Evolutionary conservation across 2,888 invertebrate genomes (phyloP), one percentile per base, ranked within the genome.

Genomic region (Maniola hyperantus): DNA sequence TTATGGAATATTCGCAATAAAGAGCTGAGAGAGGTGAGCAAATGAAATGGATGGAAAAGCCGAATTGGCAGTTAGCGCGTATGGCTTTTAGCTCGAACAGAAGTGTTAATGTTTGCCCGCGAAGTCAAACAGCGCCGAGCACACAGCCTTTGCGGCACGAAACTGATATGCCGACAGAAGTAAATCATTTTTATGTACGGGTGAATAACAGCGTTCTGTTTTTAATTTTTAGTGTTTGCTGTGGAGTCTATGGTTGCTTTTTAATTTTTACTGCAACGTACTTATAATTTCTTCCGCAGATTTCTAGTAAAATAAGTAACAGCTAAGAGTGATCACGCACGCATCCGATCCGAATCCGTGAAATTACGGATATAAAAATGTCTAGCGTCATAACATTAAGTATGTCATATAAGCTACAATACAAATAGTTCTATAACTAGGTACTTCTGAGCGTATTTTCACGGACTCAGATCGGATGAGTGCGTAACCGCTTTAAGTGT

Each of bases 21-120:
- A 54, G 34, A 34, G 44, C 44, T 55, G 55, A 61, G 44, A 54
- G 34, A 34, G 44, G 54, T 55, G 55, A 61, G 44, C 54, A 34
- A 46, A 54, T 54, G 65, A 46, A 60, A 66, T 54, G 46, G 46
- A 61, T 11, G 36, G 44, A 13, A 48, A 55, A 48, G 26, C 54
- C 55, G 64, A 64, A 59, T 63, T 48, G 59, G 58, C 67, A 64
- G 59, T 66, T 46, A 69, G 64, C 59, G 62, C 54, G 70, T 66
- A 64, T 61, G 64, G 69, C 72, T 71, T 74, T 74, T 73, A 72
- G 70, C 55, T 68, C 65, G 65, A 73, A 79, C 82, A 81, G 79
- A 81, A 84, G 85, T 83, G 83, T 82, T 77, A 78, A 81, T 80
- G 78, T 83, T 84, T 80, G 77, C 71, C 66, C 74, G 73, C 65